A percentile compares a stretch with the other conserved stretches of the same genome.
Evolutionary conservation across 92 coral and sea anemone species (phyloP).

Genomic region (Epizoanthus illoricatus): DNA sequence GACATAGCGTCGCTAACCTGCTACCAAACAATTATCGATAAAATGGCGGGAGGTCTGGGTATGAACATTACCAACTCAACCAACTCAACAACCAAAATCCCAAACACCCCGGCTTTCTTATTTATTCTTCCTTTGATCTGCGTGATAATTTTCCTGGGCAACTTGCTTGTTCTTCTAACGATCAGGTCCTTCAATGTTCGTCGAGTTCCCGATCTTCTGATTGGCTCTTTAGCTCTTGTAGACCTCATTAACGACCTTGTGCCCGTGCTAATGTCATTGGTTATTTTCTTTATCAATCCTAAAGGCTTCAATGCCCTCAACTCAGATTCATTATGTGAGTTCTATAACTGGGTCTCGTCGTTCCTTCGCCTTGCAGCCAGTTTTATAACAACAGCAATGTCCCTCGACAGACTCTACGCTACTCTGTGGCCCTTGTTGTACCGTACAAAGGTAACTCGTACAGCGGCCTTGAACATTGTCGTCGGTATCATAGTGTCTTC

Average conservation of each 20-base stretch:
- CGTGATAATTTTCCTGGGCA: conserved; percentile 44
- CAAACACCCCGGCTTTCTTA: not conserved
- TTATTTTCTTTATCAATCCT: conserved; percentile 30
- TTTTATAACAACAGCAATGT: conserved; percentile 53
- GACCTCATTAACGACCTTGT: conserved; percentile 52
- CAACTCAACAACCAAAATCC: not conserved
- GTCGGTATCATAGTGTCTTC: conserved; percentile 40
- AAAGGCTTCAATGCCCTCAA: conserved; percentile 35
- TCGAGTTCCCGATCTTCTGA: conserved; percentile 57
- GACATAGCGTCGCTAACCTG: not conserved
- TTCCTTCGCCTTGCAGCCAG: conserved; percentile 54
- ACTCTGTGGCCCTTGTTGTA: conserved; percentile 46
- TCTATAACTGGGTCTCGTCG: conserved; percentile 57
- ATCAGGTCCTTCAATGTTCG: conserved; percentile 41
- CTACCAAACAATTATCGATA: not conserved
- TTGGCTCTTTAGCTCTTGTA: conserved; percentile 46
- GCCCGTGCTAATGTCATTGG: conserved; percentile 46
- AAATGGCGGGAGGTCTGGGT: conserved; percentile 3
- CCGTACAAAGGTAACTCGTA: conserved; percentile 52
- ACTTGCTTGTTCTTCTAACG: conserved; percentile 41
- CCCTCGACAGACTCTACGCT: conserved; percentile 43
- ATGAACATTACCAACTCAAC: not conserved
- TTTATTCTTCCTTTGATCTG: conserved; percentile 50
- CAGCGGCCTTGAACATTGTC: conserved; percentile 1
- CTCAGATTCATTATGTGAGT: conserved; percentile 38